A percentile compares a stretch with the other conserved stretches of the same genome.
Evolutionary conservation across 2,113 vertebrate species (phyloP).

Genomic region (Bujurquina vittata): DNA sequence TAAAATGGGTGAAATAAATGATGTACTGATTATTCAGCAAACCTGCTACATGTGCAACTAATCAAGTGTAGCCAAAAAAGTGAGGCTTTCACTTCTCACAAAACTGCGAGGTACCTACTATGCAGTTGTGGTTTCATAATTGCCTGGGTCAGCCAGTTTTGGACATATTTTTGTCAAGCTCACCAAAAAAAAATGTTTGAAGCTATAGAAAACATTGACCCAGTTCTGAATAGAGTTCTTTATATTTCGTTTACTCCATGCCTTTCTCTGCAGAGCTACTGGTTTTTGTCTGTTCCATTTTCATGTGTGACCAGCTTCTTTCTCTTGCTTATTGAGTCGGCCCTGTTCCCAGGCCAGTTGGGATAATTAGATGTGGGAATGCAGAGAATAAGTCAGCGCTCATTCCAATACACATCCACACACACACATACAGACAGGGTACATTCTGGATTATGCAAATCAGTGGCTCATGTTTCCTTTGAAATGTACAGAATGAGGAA

Average conservation of each 20-base stretch:
- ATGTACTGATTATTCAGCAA: conserved; percentile 5
- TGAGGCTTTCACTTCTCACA: conserved; percentile 5
- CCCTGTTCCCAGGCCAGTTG: conserved; percentile 62
- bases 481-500: conserved; percentile 71
- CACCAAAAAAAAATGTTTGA: background rate
- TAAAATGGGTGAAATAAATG: background rate
- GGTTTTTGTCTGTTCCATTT: conserved; percentile 57
- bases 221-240: conserved; percentile 51
- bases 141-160: conserved; percentile 27
- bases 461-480: conserved; percentile 62
- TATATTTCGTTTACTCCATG: conserved; percentile 21
- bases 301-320: conserved; percentile 61
- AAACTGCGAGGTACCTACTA: background rate
- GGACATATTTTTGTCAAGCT: conserved; percentile 1
- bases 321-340: conserved; percentile 60
- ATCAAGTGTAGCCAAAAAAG: background rate
- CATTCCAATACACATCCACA: conserved; percentile 42
- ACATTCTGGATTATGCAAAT: conserved; percentile 77
- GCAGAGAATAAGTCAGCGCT: conserved; percentile 65
- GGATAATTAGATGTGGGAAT: conserved; percentile 77
- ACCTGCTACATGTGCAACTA: background rate
- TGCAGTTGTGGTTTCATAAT: conserved; percentile 11
- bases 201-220: conserved; percentile 58
- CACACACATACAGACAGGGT: background rate
- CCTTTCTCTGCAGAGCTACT: conserved; percentile 31